Evolutionary conservation across 2,113 vertebrate genomes (phyloP).

Genomic region (Phrynosoma blainvillii): DNA sequence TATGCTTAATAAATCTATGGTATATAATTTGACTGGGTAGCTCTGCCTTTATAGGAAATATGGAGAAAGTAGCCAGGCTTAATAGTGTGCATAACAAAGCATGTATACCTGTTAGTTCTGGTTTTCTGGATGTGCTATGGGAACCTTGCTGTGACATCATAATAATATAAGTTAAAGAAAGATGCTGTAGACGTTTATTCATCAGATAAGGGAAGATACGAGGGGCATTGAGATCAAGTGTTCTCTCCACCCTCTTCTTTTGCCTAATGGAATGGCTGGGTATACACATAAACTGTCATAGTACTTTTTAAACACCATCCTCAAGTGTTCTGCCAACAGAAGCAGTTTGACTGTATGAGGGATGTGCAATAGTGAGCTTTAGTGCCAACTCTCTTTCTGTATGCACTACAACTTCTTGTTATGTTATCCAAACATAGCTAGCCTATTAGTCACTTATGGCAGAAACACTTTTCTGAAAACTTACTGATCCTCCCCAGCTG

Average conservation of each 20-base stretch:
- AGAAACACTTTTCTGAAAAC: background rate
- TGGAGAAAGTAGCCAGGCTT: too few species aligned
- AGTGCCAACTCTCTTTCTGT: background rate
- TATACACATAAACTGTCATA: accelerated
- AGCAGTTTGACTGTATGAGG: background rate
- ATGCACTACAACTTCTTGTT: background rate
- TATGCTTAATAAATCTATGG: too few species aligned
- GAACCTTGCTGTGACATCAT: too few species aligned
- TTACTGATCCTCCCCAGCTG: background rate
- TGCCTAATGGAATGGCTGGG: background rate
- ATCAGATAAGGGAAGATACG: too few species aligned
- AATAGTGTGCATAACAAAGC: too few species aligned
- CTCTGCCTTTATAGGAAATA: too few species aligned
- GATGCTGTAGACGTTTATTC: too few species aligned
- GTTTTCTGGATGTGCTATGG: too few species aligned
- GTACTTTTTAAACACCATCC: background rate
- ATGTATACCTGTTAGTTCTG: too few species aligned
- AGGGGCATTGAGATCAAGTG: background rate
- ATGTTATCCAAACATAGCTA: background rate
- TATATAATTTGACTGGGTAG: too few species aligned
- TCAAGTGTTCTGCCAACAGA: background rate
- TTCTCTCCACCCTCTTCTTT: background rate
- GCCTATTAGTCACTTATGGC: background rate
- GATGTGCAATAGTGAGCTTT: background rate
- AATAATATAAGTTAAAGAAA: too few species aligned